phyloP scores from a whole-genome alignment of 2,888 invertebrate genomes.

The Ametastegia equiseti region DNA sequence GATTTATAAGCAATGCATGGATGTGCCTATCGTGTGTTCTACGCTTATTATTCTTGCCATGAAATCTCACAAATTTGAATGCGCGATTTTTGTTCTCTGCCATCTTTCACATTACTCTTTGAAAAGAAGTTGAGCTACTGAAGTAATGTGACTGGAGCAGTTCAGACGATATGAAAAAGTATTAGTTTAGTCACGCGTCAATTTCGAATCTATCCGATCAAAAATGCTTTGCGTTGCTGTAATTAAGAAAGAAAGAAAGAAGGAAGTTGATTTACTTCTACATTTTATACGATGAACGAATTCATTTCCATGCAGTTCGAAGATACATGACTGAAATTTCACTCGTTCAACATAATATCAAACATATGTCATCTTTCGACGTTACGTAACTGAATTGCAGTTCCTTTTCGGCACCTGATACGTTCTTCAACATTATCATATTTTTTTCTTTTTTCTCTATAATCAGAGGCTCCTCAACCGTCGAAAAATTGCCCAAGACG shows the following conservation, averaged over 20 bases:
- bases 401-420: neutral
- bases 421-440: neutral
- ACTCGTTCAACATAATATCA: neutral
- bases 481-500: constrained; percentile 87
- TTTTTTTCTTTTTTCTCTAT: constrained; percentile 42
- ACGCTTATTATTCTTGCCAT: neutral
- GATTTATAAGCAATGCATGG: neutral
- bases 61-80: neutral
- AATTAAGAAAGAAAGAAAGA: neutral
- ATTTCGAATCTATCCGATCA: neutral
- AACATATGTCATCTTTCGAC: neutral
- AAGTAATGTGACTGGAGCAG: neutral
- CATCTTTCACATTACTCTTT: neutral
- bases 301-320: neutral
- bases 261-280: neutral
- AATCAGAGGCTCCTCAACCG: constrained; percentile 86
- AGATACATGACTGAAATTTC: neutral
- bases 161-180: neutral
- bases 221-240: neutral
- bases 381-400: neutral
- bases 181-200: neutral
- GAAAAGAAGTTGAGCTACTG: neutral
- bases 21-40: neutral
- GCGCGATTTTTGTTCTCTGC: too few species aligned
- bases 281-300: neutral